Conservation (phyloP, 2,888 invertebrate species). For the Stratiomys singularior region DNA sequence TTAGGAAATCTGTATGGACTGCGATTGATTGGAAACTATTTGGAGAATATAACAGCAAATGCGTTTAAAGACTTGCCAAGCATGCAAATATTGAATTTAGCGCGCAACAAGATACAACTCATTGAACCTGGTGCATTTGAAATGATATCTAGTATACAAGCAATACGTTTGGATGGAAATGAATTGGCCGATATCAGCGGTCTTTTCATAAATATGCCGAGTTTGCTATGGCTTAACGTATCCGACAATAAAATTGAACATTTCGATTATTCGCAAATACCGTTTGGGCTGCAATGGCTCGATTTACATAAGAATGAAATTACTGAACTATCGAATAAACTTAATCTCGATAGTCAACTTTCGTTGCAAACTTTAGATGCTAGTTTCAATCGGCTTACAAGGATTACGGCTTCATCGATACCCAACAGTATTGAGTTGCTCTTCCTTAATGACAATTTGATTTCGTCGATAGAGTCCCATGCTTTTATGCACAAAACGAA, state of each 20-base stretch:
- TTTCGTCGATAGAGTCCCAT: slow-evolving; percentile 85
- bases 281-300: slow-evolving; percentile 84
- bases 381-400: slow-evolving; percentile 88
- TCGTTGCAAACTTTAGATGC: slow-evolving; percentile 86
- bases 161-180: slow-evolving; percentile 88
- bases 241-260: slow-evolving; percentile 89
- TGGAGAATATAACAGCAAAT: slow-evolving; percentile 82
- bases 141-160: slow-evolving; percentile 81
- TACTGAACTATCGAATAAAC: slow-evolving; percentile 79
- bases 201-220: slow-evolving; percentile 84
- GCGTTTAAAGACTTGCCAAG: slow-evolving; percentile 83
- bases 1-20: slow-evolving; percentile 88
- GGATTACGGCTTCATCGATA: slow-evolving; percentile 79
- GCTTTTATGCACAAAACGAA: slow-evolving; percentile 90
- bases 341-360: slow-evolving; percentile 75
- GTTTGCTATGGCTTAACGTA: slow-evolving; percentile 88
- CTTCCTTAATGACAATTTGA: slow-evolving; percentile 89
- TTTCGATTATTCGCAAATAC: slow-evolving; percentile 89
- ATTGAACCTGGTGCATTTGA: slow-evolving; percentile 86
- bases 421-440: slow-evolving; percentile 87
- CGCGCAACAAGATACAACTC: slow-evolving; percentile 81
- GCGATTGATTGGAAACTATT: slow-evolving; percentile 88
- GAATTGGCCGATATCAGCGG: slow-evolving; percentile 83
- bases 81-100: slow-evolving; percentile 87
- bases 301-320: slow-evolving; percentile 91